Conservation (phyloP, 2,113 vertebrate genomes). For the Riparia riparia region DNA sequence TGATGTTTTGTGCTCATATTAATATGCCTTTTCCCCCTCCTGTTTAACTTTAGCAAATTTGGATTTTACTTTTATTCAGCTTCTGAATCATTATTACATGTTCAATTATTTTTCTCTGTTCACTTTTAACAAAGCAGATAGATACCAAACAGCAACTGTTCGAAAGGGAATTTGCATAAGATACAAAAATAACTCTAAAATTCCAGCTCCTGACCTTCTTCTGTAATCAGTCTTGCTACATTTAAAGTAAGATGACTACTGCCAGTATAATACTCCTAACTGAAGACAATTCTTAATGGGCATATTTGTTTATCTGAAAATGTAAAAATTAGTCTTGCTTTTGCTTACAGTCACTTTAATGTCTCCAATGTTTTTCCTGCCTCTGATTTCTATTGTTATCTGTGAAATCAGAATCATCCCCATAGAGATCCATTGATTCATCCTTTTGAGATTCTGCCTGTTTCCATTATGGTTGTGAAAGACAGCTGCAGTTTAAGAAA, state of each 20-base stretch:
- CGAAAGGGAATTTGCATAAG: neutral
- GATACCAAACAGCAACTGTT: neutral
- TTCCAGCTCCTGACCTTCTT: neutral
- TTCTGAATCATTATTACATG: neutral
- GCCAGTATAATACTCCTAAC: neutral
- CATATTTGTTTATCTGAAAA: neutral
- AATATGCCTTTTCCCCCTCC: neutral
- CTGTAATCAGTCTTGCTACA: neutral
- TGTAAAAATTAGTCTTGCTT: neutral
- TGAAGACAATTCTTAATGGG: neutral
- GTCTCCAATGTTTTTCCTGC: neutral
- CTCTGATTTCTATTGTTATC: neutral
- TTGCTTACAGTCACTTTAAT: neutral
- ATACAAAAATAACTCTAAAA: neutral
- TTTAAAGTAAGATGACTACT: neutral
- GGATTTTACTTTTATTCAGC: neutral
- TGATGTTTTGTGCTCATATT: neutral
- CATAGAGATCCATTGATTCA: neutral
- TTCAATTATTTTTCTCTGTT: neutral
- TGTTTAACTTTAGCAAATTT: neutral
- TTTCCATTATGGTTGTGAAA: neutral
- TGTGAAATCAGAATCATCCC: neutral
- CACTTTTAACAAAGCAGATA: neutral
- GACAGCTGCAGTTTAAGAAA: neutral
- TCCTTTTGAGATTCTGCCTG: neutral